Evolutionary conservation across 2,113 vertebrate genomes (phyloP).

Genomic region (Chionis minor): DNA sequence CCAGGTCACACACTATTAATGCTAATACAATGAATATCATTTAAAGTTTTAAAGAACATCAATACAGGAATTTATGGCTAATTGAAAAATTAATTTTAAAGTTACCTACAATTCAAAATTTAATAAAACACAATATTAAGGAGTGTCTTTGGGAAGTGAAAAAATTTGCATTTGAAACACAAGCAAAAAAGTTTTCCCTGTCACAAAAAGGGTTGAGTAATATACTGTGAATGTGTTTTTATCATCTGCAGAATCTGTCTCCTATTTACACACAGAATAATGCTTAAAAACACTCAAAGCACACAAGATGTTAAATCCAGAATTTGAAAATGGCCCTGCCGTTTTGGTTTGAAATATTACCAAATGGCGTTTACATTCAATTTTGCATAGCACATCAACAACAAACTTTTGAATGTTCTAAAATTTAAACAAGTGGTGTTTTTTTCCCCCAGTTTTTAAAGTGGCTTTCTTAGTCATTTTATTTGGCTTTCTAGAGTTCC

Average conservation of each 20-base stretch:
- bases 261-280: background rate
- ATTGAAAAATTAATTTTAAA: background rate
- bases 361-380: background rate
- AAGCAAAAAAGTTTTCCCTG: background rate
- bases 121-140: background rate
- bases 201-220: background rate
- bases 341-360: background rate
- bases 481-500: background rate
- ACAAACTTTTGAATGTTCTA: background rate
- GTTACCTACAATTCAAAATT: background rate
- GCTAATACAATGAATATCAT: background rate
- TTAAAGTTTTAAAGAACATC: background rate
- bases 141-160: background rate
- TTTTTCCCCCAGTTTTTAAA: fast-evolving
- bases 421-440: background rate
- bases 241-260: background rate
- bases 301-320: background rate
- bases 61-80: background rate
- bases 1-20: background rate
- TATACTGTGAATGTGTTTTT: background rate
- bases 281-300: background rate
- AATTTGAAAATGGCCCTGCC: background rate
- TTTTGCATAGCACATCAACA: background rate
- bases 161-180: background rate
- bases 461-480: background rate